Conservation (phyloP, 1,140 invertebrate species). For the Bombus confusus region DNA sequence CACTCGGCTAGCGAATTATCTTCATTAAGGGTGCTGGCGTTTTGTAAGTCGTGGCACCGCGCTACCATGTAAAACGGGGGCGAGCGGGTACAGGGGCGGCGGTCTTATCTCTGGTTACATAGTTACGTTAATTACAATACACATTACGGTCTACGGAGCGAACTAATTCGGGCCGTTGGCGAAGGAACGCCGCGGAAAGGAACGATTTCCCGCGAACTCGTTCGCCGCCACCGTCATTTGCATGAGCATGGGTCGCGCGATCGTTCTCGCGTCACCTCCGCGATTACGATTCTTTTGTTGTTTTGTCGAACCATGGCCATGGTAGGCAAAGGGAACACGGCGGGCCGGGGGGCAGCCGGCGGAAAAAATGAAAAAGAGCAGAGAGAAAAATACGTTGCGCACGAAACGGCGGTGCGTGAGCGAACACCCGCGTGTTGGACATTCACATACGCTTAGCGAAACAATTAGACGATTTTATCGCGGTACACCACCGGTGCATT, state of each 20-base stretch:
- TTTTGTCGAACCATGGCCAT: neutral
- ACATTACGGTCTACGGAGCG: slow-evolving; percentile 58
- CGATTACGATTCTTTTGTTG: slow-evolving; percentile 36
- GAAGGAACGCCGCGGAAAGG: slow-evolving; percentile 13
- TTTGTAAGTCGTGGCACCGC: slow-evolving; percentile 40
- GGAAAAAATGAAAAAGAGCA: neutral
- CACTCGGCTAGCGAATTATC: slow-evolving; percentile 41
- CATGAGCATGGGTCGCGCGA: slow-evolving; percentile 1
- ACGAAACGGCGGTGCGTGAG: slow-evolving; percentile 53
- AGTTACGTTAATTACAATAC: slow-evolving; percentile 63
- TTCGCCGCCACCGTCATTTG: neutral
- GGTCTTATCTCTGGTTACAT: slow-evolving; percentile 52
- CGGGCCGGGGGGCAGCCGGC: neutral
- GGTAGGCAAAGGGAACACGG: too few relatives aligned
- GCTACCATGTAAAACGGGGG: neutral
- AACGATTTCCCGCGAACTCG: slow-evolving; percentile 12
- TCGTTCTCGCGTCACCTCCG: slow-evolving; percentile 3
- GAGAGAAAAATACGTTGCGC: slow-evolving; percentile 34
- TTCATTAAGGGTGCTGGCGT: slow-evolving; percentile 58
- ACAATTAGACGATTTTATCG: slow-evolving; percentile 83
- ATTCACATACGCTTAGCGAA: slow-evolving; percentile 82
- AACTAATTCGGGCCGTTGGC: slow-evolving; percentile 50
- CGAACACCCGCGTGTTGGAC: slow-evolving; percentile 67
- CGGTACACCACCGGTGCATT: slow-evolving; percentile 71
- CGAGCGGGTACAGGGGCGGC: neutral